Conservation (phyloP, 2,113 vertebrate species). For the Gobiocypris rarus region DNA sequence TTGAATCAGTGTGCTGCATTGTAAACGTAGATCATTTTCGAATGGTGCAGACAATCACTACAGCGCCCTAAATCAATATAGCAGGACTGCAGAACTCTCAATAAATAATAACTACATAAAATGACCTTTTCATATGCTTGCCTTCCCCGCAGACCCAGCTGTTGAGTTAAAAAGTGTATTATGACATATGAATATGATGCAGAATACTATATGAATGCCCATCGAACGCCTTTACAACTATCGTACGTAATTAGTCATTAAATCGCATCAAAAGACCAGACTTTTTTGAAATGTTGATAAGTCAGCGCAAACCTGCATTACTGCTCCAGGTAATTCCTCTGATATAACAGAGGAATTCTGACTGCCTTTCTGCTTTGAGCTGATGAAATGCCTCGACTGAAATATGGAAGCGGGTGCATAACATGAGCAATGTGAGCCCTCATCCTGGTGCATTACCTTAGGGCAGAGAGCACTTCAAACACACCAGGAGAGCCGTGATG, state of each 20-base stretch:
- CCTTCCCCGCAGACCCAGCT: background rate
- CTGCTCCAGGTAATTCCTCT: constrained; percentile 26
- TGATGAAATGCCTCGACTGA: constrained; percentile 54
- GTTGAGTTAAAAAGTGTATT: background rate
- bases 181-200: background rate
- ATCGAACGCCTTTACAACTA: background rate
- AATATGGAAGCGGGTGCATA: constrained; percentile 47
- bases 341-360: constrained; percentile 36
- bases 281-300: constrained; percentile 39
- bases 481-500: constrained; percentile 53
- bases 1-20: background rate
- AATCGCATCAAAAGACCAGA: background rate
- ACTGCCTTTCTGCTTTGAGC: constrained; percentile 20
- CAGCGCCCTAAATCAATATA: background rate
- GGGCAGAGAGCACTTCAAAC: constrained; percentile 57
- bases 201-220: background rate
- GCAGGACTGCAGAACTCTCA: background rate
- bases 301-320: constrained; percentile 18
- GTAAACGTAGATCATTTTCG: background rate
- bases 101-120: constrained; percentile 16
- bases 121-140: constrained; percentile 10
- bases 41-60: constrained; percentile 5
- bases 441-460: constrained; percentile 53
- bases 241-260: constrained; percentile 25
- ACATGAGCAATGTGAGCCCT: constrained; percentile 38